Conservation (phyloP, 2,113 vertebrate species). For the Triplophysa rosa region DNA sequence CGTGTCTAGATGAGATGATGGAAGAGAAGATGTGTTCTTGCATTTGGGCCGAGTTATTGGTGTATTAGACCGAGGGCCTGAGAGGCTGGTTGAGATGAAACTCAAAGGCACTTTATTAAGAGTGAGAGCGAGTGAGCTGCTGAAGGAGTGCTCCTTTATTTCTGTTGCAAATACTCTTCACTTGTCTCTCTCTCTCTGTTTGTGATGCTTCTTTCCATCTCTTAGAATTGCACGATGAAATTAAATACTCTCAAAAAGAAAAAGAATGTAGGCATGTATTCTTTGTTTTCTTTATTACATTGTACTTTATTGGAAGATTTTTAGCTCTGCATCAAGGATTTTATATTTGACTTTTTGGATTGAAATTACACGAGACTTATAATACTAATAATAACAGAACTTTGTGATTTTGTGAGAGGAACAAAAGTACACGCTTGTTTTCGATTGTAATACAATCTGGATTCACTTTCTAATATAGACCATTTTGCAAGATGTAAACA, state of each 20-base stretch:
- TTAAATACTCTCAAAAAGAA: slow-evolving; percentile 6
- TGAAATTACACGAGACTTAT: not conserved
- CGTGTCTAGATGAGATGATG: slow-evolving; percentile 33
- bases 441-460: too few species aligned
- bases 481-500: too few species aligned
- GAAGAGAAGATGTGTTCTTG: slow-evolving; percentile 25
- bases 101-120: slow-evolving; percentile 58
- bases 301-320: too few species aligned
- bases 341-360: too few species aligned
- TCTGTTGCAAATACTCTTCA: slow-evolving; percentile 50
- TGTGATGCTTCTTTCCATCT: slow-evolving; percentile 6
- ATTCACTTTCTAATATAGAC: too few species aligned
- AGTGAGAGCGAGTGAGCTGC: slow-evolving; percentile 54
- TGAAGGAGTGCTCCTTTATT: slow-evolving; percentile 55
- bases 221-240: slow-evolving; percentile 25
- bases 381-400: not conserved
- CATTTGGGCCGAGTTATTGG: slow-evolving; percentile 64
- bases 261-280: not conserved
- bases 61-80: slow-evolving; percentile 63
- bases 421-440: too few species aligned
- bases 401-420: too few species aligned
- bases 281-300: not conserved
- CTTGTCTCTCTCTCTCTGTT: slow-evolving; percentile 31
- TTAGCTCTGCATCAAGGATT: too few species aligned
- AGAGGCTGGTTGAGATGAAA: slow-evolving; percentile 61